phyloP scores from a whole-genome alignment of 2,888 invertebrate species.

The Agapetus fuscipes region DNA sequence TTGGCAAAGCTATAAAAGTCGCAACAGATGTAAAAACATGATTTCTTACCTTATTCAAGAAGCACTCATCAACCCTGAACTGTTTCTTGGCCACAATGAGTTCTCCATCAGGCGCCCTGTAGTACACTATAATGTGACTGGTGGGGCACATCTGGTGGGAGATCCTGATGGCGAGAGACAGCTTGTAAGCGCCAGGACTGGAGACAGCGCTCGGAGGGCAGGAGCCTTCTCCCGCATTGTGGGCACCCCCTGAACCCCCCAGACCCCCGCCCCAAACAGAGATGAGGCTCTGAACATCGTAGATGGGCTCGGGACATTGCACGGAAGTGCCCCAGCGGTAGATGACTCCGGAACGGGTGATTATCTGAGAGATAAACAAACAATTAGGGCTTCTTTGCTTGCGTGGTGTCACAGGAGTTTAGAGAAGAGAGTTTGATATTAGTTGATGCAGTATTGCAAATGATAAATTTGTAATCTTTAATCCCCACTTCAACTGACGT shows the following conservation, averaged over 20 bases:
- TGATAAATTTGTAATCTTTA: too few relatives aligned
- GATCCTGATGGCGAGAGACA: slow-evolving; percentile 38
- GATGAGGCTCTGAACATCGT: slow-evolving; percentile 12
- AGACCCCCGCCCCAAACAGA: slow-evolving; percentile 1
- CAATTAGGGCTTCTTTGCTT: background rate
- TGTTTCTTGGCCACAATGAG: slow-evolving; percentile 46
- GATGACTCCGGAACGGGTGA: slow-evolving; percentile 39
- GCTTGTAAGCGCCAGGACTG: slow-evolving; percentile 22
- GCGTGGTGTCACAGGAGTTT: too few relatives aligned
- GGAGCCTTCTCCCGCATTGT: slow-evolving; percentile 1
- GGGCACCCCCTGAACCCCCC: background rate
- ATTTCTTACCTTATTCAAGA: slow-evolving; percentile 52
- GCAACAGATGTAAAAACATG: too few relatives aligned
- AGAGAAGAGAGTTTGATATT: too few relatives aligned
- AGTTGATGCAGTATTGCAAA: too few relatives aligned
- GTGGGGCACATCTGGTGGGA: slow-evolving; percentile 44
- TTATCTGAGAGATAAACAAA: slow-evolving; percentile 28
- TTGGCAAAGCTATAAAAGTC: too few relatives aligned
- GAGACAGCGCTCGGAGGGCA: slow-evolving; percentile 7
- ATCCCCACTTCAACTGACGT: too few relatives aligned
- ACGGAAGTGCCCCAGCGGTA: slow-evolving; percentile 42
- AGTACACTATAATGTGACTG: slow-evolving; percentile 45
- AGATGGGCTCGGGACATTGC: slow-evolving; percentile 32
- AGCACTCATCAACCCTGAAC: slow-evolving; percentile 47
- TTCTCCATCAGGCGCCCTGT: slow-evolving; percentile 42